Conservation (phyloP, 2,113 vertebrate genomes). For the Dromas ardeola region DNA sequence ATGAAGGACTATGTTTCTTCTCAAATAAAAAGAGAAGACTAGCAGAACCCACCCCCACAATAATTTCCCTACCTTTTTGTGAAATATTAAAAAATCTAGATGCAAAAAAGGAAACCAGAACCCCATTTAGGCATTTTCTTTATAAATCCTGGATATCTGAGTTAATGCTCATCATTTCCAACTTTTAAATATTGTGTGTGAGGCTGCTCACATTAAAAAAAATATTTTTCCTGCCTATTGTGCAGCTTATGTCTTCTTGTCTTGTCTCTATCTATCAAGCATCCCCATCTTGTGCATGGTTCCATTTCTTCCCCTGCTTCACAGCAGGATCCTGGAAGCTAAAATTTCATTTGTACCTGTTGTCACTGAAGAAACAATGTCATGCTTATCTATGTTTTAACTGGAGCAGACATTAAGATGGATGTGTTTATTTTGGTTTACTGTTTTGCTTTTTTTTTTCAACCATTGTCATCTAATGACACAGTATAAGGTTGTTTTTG, state of each 20-base stretch:
- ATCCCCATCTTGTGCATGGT: accelerated
- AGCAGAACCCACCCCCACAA: neutral
- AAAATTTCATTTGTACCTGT: neutral
- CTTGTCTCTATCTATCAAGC: neutral
- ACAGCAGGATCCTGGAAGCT: neutral
- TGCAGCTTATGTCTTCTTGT: neutral
- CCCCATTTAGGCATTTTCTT: neutral
- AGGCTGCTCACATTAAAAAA: neutral
- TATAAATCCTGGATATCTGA: neutral
- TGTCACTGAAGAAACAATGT: neutral
- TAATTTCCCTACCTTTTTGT: neutral
- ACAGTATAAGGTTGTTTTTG: neutral
- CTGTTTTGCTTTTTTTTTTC: neutral
- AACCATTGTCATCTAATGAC: neutral
- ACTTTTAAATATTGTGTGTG: neutral
- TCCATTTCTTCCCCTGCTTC: neutral
- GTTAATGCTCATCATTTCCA: neutral
- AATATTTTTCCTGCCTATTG: neutral
- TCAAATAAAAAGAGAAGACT: neutral
- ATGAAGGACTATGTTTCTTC: neutral
- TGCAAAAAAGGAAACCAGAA: neutral
- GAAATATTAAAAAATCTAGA: neutral
- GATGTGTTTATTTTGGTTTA: neutral
- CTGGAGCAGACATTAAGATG: neutral
- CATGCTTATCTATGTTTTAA: neutral